These are phyloP conservation scores for Ichneumon xanthorius DNA, from an alignment of 2,888 invertebrate genomes.

Conservation along the genomic window DNA sequence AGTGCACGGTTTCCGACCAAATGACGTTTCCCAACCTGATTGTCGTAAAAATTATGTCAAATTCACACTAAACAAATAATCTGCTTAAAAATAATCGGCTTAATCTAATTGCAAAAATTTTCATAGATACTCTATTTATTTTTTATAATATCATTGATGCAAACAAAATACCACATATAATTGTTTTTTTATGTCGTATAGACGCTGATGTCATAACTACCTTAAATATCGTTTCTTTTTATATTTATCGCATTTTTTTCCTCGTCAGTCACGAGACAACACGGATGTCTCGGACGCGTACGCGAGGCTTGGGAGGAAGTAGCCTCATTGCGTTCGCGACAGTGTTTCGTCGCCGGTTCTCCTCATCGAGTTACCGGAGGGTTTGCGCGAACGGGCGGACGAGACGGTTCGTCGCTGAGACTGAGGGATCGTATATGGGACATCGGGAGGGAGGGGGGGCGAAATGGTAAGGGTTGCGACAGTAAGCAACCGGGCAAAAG, in stretches of 20 bases:
- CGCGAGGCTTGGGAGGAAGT: constrained; percentile 12
- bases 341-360: constrained; percentile 41
- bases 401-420: constrained; percentile 40
- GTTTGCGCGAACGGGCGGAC: constrained; percentile 39
- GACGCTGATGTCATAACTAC: no score
- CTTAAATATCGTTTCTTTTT: not conserved
- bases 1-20: no score
- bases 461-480: constrained; percentile 8
- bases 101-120: no score
- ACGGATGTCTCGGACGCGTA: not conserved
- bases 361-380: constrained; percentile 54
- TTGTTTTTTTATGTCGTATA: no score
- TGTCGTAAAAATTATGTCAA: no score
- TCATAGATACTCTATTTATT: no score
- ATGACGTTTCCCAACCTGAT: no score
- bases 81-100: no score
- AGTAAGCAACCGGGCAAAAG: constrained; percentile 52
- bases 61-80: no score
- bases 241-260: not conserved
- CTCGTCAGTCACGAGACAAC: constrained; percentile 2
- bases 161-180: no score
- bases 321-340: constrained; percentile 36
- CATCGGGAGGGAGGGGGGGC: constrained; percentile 46
- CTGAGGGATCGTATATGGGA: constrained; percentile 44
- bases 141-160: no score